Evolutionary conservation across 37 sponge, comb jelly and placozoan species (phyloP).

Genomic region (Mnemiopsis leidyi): DNA sequence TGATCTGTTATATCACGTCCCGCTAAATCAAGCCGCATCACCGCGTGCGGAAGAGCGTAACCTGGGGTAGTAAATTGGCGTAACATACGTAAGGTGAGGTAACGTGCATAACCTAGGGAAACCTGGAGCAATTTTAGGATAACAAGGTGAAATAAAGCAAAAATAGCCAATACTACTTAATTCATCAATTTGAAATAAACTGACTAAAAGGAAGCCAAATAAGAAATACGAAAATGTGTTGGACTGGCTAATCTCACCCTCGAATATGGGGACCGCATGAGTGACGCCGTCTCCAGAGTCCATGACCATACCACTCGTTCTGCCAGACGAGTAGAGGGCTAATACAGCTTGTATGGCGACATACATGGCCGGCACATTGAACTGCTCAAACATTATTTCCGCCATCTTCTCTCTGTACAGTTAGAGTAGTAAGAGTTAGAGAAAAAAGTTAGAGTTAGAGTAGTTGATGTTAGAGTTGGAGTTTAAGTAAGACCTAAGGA

Average conservation of each 20-base stretch:
- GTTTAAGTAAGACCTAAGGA: not conserved
- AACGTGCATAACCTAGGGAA: no score
- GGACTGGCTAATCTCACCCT: slow-evolving; percentile 1
- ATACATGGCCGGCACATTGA: slow-evolving; percentile 7
- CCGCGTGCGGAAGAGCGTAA: not conserved
- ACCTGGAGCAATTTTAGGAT: no score
- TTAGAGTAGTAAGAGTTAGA: not conserved
- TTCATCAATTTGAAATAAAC: no score
- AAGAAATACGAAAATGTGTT: no score
- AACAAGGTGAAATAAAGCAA: no score
- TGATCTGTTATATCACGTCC: not conserved
- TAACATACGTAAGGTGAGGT: no score
- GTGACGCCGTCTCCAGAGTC: slow-evolving; percentile 11
- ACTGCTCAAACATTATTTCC: slow-evolving; percentile 42
- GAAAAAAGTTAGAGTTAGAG: not conserved
- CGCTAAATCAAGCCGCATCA: not conserved
- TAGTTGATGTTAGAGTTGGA: not conserved
- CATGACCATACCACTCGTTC: not conserved
- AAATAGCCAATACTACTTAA: no score
- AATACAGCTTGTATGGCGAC: slow-evolving; percentile 1
- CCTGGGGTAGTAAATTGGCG: no score
- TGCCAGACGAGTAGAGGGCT: not conserved
- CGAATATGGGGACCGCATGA: not conserved
- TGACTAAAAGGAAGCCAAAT: no score
- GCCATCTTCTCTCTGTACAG: slow-evolving; percentile 41